Percentiles rank a stretch among this genome's conserved stretches.
Conservation (phyloP, 2,113 vertebrate genomes). For the Microcebus murinus region DNA sequence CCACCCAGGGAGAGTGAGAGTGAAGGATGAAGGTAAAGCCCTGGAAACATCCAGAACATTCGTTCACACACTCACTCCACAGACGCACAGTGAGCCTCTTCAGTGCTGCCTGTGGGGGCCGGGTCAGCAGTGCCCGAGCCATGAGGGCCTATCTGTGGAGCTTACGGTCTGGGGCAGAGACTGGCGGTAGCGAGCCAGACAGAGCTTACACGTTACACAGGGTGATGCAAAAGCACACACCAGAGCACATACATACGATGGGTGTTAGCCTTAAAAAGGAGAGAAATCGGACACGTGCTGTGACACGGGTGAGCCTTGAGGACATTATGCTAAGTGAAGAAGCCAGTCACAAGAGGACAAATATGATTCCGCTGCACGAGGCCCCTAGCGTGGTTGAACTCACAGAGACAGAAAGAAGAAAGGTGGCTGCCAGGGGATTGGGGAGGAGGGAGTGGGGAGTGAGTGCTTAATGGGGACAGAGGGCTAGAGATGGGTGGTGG, state of each 20-base stretch:
- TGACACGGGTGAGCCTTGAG: background rate
- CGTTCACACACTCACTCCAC: background rate
- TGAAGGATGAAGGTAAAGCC: background rate
- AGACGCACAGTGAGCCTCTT: background rate
- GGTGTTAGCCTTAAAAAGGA: background rate
- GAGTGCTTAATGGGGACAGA: background rate
- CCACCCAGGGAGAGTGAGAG: background rate
- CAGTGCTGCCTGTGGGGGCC: too few species aligned
- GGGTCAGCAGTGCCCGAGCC: background rate
- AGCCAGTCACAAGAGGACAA: background rate
- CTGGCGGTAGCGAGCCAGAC: background rate
- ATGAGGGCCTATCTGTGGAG: background rate
- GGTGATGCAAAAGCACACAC: background rate
- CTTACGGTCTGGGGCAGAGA: background rate
- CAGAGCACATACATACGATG: background rate
- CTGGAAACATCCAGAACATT: background rate
- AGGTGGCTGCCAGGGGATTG: background rate
- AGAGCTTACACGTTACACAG: rapidly evolving
- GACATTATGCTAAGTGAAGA: background rate
- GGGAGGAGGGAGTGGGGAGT: background rate
- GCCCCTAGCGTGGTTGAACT: background rate
- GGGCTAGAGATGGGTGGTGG: background rate
- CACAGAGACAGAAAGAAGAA: background rate
- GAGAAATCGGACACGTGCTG: background rate
- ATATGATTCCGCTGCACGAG: background rate